phyloP scores from a whole-genome alignment of 1,140 invertebrate species.

The Frieseomelitta varia region DNA sequence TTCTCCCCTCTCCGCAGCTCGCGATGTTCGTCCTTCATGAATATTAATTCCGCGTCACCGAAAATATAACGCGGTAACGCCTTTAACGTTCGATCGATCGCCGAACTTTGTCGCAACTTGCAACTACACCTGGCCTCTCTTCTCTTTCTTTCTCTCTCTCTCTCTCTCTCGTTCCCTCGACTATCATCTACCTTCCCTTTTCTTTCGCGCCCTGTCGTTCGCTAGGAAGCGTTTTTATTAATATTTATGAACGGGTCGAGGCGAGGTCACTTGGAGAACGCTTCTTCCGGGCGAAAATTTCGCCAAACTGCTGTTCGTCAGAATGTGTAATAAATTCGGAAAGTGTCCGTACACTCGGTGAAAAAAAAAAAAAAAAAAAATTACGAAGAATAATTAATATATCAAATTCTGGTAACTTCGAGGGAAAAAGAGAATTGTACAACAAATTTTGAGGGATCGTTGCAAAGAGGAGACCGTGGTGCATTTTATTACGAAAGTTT shows the following conservation, averaged over 20 bases:
- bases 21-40: conserved; percentile 63
- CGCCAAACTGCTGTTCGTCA: background rate
- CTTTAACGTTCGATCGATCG: conserved; percentile 52
- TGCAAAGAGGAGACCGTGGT: too few species aligned
- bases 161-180: conserved; percentile 48
- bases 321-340: too few species aligned
- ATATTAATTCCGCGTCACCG: conserved; percentile 71
- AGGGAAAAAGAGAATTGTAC: too few species aligned
- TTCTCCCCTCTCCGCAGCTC: conserved; percentile 12
- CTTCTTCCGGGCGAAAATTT: conserved; percentile 55
- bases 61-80: conserved; percentile 71
- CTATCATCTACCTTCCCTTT: background rate
- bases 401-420: too few species aligned
- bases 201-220: background rate
- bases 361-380: too few species aligned
- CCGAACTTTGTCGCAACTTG: conserved; percentile 43
- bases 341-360: too few species aligned
- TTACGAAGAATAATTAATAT: too few species aligned
- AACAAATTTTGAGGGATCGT: too few species aligned
- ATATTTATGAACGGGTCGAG: conserved; percentile 75
- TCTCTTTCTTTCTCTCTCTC: conserved; percentile 61
- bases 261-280: conserved; percentile 72
- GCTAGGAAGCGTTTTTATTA: conserved; percentile 66
- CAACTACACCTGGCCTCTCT: conserved; percentile 1
- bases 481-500: too few species aligned